These are phyloP conservation scores for Polyergus mexicanus DNA, from an alignment of 1,140 invertebrate species.

Conservation along the genomic window DNA sequence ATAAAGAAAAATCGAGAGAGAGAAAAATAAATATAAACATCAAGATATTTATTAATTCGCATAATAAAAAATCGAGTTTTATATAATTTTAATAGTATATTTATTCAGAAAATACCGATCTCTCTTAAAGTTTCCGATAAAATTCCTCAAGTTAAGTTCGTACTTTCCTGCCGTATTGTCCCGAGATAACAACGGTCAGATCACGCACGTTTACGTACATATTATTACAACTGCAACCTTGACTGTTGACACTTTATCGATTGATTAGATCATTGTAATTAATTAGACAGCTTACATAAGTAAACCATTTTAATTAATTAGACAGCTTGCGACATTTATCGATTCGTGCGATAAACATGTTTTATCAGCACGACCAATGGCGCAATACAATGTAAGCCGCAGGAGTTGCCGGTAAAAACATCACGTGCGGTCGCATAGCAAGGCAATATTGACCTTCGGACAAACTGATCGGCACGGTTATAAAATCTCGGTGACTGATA, in stretches of 20 bases:
- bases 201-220: slow-evolving; percentile 5
- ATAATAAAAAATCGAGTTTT: background rate
- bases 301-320: background rate
- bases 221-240: slow-evolving; percentile 14
- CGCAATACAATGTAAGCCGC: background rate
- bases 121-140: background rate
- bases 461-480: slow-evolving; percentile 23
- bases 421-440: background rate
- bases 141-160: background rate
- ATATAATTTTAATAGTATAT: background rate
- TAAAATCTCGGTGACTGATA: slow-evolving; percentile 50
- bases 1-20: too few species aligned
- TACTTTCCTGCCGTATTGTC: background rate
- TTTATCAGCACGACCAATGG: background rate
- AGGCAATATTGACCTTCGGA: slow-evolving; percentile 54
- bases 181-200: background rate
- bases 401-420: slow-evolving; percentile 11
- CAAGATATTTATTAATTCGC: background rate
- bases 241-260: background rate
- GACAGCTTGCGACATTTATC: background rate
- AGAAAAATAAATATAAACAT: too few species aligned
- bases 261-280: background rate
- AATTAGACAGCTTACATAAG: background rate
- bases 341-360: background rate
- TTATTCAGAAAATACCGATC: background rate